Evolutionary conservation across 2,113 vertebrate species (phyloP).

Genomic region (Probosciger aterrimus): DNA sequence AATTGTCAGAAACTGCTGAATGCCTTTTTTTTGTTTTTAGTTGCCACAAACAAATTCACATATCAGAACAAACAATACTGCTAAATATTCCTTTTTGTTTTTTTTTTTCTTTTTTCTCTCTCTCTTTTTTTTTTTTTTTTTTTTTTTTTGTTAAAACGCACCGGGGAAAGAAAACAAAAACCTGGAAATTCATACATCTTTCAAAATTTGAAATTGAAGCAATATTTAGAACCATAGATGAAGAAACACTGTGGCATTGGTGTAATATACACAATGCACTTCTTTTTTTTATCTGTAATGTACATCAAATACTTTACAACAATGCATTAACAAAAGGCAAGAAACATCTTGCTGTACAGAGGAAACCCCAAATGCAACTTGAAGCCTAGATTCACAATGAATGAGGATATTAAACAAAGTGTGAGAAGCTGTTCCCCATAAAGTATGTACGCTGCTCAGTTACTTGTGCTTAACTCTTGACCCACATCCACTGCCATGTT

Average conservation of each 20-base stretch:
- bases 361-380: conserved; percentile 85
- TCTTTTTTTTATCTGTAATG: conserved; percentile 85
- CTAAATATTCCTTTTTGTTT: conserved; percentile 80
- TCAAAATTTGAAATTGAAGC: conserved; percentile 80
- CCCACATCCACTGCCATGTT: conserved; percentile 54
- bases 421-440: conserved; percentile 87
- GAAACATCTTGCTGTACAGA: conserved; percentile 84
- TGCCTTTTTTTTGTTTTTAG: conserved; percentile 77
- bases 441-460: conserved; percentile 75
- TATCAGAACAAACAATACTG: conserved; percentile 90
- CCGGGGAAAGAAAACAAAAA: conserved; percentile 77
- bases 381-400: conserved; percentile 86
- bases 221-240: conserved; percentile 86
- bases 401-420: conserved; percentile 81
- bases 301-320: conserved; percentile 99
- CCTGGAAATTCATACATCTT: conserved; percentile 82
- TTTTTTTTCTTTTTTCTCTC: conserved; percentile 64
- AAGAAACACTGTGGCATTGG: conserved; percentile 86
- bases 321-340: conserved; percentile 96
- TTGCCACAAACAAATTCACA: conserved; percentile 89
- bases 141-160: conserved; percentile 78
- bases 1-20: conserved; percentile 83
- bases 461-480: conserved; percentile 81
- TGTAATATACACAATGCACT: conserved; percentile 95
- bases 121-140: conserved; percentile 60